Conservation (phyloP, 2,888 invertebrate genomes). For the Camptogramma bilineatum region DNA sequence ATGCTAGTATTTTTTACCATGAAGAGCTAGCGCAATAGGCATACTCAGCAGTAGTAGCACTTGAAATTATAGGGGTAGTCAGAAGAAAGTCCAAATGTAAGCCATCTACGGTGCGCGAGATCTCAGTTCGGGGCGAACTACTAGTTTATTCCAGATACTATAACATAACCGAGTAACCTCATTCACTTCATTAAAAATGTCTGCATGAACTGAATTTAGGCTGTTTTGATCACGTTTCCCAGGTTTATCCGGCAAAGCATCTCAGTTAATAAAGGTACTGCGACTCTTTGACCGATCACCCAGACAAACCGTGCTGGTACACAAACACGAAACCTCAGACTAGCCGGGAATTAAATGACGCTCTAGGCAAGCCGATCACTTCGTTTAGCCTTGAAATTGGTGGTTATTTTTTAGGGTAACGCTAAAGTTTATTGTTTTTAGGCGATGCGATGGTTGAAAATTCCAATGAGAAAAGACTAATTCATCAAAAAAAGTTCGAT, state of each 20-base stretch:
- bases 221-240: not conserved
- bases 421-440: not conserved
- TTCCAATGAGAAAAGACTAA: no score
- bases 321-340: slow-evolving; percentile 30
- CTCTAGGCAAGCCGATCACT: slow-evolving; percentile 1
- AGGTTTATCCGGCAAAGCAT: slow-evolving; percentile 12
- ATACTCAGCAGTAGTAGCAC: no score
- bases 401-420: not conserved
- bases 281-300: slow-evolving; percentile 33
- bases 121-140: no score
- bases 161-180: no score
- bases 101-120: no score
- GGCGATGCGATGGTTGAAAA: no score
- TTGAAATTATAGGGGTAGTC: no score
- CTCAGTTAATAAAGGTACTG: slow-evolving; percentile 20
- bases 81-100: no score
- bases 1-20: no score
- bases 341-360: slow-evolving; percentile 29
- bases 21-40: no score
- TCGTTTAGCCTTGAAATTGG: not conserved
- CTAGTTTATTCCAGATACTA: no score
- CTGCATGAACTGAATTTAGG: not conserved
- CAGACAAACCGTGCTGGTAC: slow-evolving; percentile 24
- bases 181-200: not conserved
- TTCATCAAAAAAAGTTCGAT: no score